phyloP scores from a whole-genome alignment of 2,113 vertebrate species.

The Cavia aperea region DNA sequence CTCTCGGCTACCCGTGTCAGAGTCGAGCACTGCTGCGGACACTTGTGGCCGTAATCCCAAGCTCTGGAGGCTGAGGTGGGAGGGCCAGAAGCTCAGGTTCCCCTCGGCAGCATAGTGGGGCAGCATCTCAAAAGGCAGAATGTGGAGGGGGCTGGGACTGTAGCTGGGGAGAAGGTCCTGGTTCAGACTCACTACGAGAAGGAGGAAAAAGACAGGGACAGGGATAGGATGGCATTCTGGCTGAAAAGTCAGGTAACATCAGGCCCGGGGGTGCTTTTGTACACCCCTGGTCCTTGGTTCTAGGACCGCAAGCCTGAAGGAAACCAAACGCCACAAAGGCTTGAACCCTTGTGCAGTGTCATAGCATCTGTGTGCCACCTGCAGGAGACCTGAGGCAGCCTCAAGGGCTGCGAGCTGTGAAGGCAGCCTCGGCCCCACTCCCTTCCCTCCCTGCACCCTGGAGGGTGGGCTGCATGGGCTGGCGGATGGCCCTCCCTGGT shows the following conservation, averaged over 20 bases:
- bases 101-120: too few species aligned
- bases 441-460: background rate
- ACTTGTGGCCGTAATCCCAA: background rate
- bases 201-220: background rate
- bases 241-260: background rate
- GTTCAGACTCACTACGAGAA: background rate
- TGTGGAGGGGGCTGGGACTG: background rate
- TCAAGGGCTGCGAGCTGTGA: background rate
- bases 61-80: background rate
- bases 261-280: background rate
- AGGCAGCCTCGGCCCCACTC: accelerated
- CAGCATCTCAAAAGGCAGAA: background rate
- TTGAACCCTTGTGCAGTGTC: too few species aligned
- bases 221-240: background rate
- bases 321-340: background rate
- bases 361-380: background rate
- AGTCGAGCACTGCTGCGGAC: background rate
- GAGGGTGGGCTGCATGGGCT: background rate
- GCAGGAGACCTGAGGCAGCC: too few species aligned
- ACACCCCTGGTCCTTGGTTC: too few species aligned
- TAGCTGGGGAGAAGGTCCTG: background rate
- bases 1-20: background rate
- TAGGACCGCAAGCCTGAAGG: background rate
- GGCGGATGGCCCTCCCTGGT: background rate
- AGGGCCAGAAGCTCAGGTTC: background rate